phyloP scores from a whole-genome alignment of 2,888 invertebrate genomes.

The Aleiodes leptofemur region DNA sequence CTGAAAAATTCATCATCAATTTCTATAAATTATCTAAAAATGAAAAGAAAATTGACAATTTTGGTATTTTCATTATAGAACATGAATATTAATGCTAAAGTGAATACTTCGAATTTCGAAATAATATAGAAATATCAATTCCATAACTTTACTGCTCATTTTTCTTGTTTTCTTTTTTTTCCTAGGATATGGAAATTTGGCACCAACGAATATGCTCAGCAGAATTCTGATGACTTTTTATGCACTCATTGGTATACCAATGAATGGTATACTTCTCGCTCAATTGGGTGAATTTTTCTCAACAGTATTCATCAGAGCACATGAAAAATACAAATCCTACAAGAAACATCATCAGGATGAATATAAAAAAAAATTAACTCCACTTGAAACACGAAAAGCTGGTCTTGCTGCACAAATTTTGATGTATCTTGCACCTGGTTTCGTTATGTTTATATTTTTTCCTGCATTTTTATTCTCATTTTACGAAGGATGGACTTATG shows the following conservation, averaged over 20 bases:
- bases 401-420: slow-evolving; percentile 87
- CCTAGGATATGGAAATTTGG: slow-evolving; percentile 92
- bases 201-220: slow-evolving; percentile 87
- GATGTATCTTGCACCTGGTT: slow-evolving; percentile 91
- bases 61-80: no score
- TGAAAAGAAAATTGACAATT: no score
- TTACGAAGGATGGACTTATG: slow-evolving; percentile 91
- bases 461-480: slow-evolving; percentile 90
- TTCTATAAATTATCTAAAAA: no score
- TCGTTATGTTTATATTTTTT: slow-evolving; percentile 90
- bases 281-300: slow-evolving; percentile 90
- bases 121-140: not conserved
- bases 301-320: slow-evolving; percentile 81
- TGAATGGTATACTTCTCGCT: slow-evolving; percentile 82
- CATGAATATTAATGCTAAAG: no score
- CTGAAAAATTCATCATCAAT: no score
- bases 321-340: slow-evolving; percentile 86
- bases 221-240: slow-evolving; percentile 92
- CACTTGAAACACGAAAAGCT: slow-evolving; percentile 77
- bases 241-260: slow-evolving; percentile 89
- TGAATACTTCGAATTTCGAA: no score
- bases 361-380: slow-evolving; percentile 62
- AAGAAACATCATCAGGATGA: slow-evolving; percentile 79
- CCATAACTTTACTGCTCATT: not conserved
- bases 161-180: not conserved